Percentiles rank a stretch among this genome's conserved stretches.
Evolutionary conservation across 1,140 invertebrate genomes (phyloP).

Genomic region (Agraylea sexmaculata): DNA sequence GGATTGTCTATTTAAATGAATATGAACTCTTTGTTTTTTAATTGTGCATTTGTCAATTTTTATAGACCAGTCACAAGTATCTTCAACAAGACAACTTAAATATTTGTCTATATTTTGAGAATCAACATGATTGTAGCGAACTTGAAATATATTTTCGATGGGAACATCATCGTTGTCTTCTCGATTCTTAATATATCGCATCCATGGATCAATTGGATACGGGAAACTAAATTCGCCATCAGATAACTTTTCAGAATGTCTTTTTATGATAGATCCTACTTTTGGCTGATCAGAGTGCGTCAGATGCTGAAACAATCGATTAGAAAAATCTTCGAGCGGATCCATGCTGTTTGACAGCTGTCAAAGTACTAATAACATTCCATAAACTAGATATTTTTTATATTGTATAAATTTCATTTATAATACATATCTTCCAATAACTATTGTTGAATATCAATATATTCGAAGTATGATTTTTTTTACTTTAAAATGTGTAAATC

Average conservation of each 20-base stretch:
- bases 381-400: too few relatives aligned
- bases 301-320: slow-evolving; percentile 6
- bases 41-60: slow-evolving; percentile 8
- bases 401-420: too few relatives aligned
- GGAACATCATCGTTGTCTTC: not conserved
- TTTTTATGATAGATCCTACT: slow-evolving; percentile 14
- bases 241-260: slow-evolving; percentile 11
- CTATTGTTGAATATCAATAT: too few relatives aligned
- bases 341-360: slow-evolving; percentile 6
- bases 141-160: slow-evolving; percentile 9
- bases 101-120: slow-evolving; percentile 8
- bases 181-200: slow-evolving; percentile 6
- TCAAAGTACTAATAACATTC: too few relatives aligned
- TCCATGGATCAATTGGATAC: slow-evolving; percentile 14
- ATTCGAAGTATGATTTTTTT: too few relatives aligned
- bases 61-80: slow-evolving; percentile 7
- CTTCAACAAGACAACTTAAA: slow-evolving; percentile 2
- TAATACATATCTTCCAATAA: too few relatives aligned
- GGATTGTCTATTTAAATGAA: slow-evolving; percentile 14
- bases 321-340: slow-evolving; percentile 3
- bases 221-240: slow-evolving; percentile 18
- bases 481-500: too few relatives aligned
- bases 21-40: slow-evolving; percentile 13
- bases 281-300: not conserved
- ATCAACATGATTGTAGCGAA: not conserved